Conservation (phyloP, 2,888 invertebrate genomes). For the Tinea pellionella region DNA sequence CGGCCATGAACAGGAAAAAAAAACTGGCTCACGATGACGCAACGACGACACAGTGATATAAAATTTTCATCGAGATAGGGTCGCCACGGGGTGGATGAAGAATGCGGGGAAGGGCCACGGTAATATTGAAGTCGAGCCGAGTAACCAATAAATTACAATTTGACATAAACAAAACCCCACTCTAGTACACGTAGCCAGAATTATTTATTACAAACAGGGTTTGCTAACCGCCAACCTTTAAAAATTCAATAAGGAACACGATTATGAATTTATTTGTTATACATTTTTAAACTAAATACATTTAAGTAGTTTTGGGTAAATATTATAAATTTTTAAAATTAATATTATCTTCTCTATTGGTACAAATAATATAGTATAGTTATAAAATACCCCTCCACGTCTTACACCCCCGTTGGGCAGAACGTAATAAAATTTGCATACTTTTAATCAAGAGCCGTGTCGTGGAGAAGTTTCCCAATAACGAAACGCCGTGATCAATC, state of each 20-base stretch:
- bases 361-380: background rate
- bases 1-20: conserved; percentile 58
- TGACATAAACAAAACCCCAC: conserved; percentile 63
- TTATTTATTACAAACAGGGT: conserved; percentile 53
- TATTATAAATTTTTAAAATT: too few relatives aligned
- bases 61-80: conserved; percentile 53
- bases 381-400: background rate
- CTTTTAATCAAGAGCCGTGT: conserved; percentile 71
- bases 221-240: conserved; percentile 19
- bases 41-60: conserved; percentile 56
- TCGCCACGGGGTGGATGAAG: conserved; percentile 26
- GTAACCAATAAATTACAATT: conserved; percentile 66
- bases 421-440: conserved; percentile 71
- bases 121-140: conserved; percentile 62
- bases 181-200: conserved; percentile 48
- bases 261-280: background rate
- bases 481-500: conserved; percentile 63
- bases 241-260: conserved; percentile 2
- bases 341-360: too few relatives aligned
- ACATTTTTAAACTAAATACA: background rate
- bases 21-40: conserved; percentile 45
- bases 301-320: too few relatives aligned
- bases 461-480: conserved; percentile 70
- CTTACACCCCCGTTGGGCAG: conserved; percentile 23
- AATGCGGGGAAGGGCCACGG: conserved; percentile 38